Evolutionary conservation across 2,888 invertebrate species (phyloP).

Genomic region (Pandemis corylana): DNA sequence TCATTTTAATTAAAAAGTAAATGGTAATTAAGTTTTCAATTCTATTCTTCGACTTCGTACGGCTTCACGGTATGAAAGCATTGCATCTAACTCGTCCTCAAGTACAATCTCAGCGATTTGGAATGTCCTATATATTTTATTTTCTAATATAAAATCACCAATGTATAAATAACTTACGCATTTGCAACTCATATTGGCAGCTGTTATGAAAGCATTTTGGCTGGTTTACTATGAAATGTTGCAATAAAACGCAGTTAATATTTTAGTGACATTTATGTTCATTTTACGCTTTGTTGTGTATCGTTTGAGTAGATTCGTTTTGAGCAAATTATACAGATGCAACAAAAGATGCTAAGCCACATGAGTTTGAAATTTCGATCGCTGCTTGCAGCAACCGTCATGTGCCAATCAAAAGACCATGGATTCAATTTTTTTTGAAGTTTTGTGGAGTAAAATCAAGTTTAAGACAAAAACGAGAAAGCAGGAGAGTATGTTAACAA

Average conservation of each 20-base stretch:
- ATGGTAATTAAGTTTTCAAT: conserved; percentile 2
- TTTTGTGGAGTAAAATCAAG: not conserved
- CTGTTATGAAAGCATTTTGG: not conserved
- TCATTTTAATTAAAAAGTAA: not conserved
- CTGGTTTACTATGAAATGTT: not conserved
- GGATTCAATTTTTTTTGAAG: too few relatives aligned
- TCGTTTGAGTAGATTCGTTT: not conserved
- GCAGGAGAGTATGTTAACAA: not conserved
- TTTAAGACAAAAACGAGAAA: not conserved
- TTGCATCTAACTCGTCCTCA: too few relatives aligned
- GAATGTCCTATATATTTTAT: not conserved
- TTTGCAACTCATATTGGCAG: not conserved
- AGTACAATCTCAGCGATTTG: too few relatives aligned
- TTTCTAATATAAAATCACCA: not conserved
- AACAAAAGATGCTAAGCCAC: not conserved
- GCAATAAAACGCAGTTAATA: not conserved
- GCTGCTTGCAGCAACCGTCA: too few relatives aligned
- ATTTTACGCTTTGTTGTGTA: not conserved
- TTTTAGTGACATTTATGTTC: not conserved
- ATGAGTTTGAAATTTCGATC: not conserved
- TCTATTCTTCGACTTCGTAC: not conserved
- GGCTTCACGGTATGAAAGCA: too few relatives aligned
- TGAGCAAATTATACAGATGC: not conserved
- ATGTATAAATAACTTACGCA: not conserved
- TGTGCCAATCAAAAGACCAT: too few relatives aligned